Evolutionary conservation across 2,113 vertebrate species (phyloP).

Genomic region (Saccopteryx bilineata): DNA sequence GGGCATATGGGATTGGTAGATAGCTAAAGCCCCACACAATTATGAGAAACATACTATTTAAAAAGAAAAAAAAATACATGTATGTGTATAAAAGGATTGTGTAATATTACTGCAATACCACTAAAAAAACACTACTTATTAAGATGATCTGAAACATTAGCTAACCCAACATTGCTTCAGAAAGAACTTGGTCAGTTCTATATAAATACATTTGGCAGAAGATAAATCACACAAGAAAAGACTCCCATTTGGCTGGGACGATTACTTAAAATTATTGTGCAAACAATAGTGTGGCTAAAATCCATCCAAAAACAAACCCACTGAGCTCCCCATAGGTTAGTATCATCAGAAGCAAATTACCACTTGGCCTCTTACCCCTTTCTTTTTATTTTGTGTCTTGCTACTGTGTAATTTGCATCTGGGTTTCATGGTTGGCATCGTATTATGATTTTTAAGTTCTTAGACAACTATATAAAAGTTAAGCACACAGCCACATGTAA

Average conservation of each 20-base stretch:
- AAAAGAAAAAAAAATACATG: neutral
- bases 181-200: constrained; percentile 54
- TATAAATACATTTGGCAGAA: constrained; percentile 84
- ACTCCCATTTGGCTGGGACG: constrained; percentile 76
- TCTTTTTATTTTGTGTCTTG: constrained; percentile 71
- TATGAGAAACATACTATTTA: neutral
- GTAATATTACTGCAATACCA: neutral
- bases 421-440: constrained; percentile 77
- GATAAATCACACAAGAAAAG: constrained; percentile 80
- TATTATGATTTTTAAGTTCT: constrained; percentile 61
- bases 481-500: constrained; percentile 24
- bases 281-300: constrained; percentile 84
- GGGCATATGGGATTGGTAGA: neutral
- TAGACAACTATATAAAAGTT: constrained; percentile 34
- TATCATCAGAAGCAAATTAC: constrained; percentile 29
- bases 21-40: neutral
- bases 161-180: constrained; percentile 26
- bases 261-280: constrained; percentile 84
- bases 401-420: constrained; percentile 84
- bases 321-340: constrained; percentile 72
- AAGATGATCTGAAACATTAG: constrained; percentile 62
- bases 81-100: neutral
- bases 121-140: constrained; percentile 63
- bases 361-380: constrained; percentile 80
- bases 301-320: constrained; percentile 74